phyloP scores from a whole-genome alignment of 64 coral and sea anemone species.

The Cladopsammia gracilis region DNA sequence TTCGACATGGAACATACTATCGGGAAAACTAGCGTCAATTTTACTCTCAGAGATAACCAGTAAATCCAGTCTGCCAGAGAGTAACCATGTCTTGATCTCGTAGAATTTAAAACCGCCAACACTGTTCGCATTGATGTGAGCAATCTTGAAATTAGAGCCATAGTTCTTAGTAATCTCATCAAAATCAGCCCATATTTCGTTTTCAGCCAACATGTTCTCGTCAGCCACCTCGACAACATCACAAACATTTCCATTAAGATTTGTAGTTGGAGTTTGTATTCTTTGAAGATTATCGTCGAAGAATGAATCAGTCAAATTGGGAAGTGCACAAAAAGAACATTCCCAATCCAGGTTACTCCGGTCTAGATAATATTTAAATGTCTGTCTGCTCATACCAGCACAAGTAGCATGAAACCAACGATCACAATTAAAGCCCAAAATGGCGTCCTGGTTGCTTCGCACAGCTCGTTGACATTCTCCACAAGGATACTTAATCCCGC shows the following conservation, averaged over 20 bases:
- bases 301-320: background rate
- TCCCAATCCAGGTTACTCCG: constrained; percentile 2
- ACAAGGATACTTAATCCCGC: constrained; percentile 54
- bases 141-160: constrained; percentile 24
- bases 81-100: constrained; percentile 40
- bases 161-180: constrained; percentile 29
- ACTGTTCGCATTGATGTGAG: constrained; percentile 52
- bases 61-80: constrained; percentile 1
- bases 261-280: too few relatives aligned
- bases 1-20: constrained; percentile 9
- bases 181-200: constrained; percentile 23
- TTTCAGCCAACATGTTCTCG: too few relatives aligned
- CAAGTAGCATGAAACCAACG: constrained; percentile 65
- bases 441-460: constrained; percentile 53
- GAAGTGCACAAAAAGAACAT: constrained; percentile 5
- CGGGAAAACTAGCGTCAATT: constrained; percentile 23
- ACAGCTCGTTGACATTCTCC: constrained; percentile 44
- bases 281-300: too few relatives aligned
- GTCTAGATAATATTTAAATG: constrained; percentile 63
- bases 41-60: constrained; percentile 63
- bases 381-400: constrained; percentile 41
- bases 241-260: too few relatives aligned
- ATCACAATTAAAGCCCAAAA: constrained; percentile 66
- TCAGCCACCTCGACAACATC: too few relatives aligned
- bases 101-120: constrained; percentile 22